Evolutionary conservation across 2,113 vertebrate genomes (phyloP), one percentile per base, ranked within the genome.

Genomic region (mouse (Mus musculus)): DNA sequence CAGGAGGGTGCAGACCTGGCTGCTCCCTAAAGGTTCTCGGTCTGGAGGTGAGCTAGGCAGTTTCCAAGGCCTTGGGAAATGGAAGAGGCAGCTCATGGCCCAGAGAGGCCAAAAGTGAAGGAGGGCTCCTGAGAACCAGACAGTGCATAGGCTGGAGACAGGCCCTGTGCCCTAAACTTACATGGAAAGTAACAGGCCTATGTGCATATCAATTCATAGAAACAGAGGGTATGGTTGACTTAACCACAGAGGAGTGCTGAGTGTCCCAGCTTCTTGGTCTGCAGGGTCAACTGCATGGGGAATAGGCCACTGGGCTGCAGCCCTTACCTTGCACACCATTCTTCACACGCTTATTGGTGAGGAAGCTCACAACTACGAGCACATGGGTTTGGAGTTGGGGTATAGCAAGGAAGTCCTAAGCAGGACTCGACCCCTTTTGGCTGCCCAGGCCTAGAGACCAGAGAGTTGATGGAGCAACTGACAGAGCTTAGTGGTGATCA

Each of bases 391-490:
- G n/a, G 12, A 52, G n/a, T 0, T 16, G 42, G 19, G 19, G 54
- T 10, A 9, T 6, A 16, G 5, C 3, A 63, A 7, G 1, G 39
- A 59, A 2, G 28, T 10, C n/a, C 26, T 1, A 3, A 42, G 6
- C 4, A 4, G 1, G 7, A 30, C 26, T 65, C 65, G 63, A 93
- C 24, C 0, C 33, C 93, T 5, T 54, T 96, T 90, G 17, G 5
- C 39, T 65, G 61, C 96, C 28, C 96, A 99, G 99, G 99, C 98
- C 2, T 99, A 49, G 49, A 49, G 49, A 49, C 99, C 0, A 98
- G 97, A 86, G 98, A 98, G 67, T 96, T 97, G 95, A 99, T 99
- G 99, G 95, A 13, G 72, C 97, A 97, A 80, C 98, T 99, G 97
- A 95, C 99, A 85, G 88, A 96, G 91, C 89, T 94, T 73, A 98